These are phyloP conservation scores for Picus viridis DNA, from an alignment of 2,797 vertebrate species.

Conservation along the genomic window DNA sequence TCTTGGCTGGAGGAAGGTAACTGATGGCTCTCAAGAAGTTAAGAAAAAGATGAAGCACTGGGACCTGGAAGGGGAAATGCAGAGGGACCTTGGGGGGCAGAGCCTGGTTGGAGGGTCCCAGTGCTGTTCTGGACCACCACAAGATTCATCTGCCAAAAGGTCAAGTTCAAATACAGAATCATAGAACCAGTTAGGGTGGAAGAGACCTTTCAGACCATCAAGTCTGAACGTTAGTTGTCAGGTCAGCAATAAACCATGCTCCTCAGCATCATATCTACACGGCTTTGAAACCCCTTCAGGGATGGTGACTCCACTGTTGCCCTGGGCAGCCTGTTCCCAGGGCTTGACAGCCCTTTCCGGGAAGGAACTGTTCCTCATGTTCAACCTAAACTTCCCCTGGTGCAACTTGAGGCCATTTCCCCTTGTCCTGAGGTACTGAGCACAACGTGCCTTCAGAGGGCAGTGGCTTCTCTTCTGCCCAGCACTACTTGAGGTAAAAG, in stretches of 20 bases:
- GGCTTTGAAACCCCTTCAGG: no score
- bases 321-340: no score
- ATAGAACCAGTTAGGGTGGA: no score
- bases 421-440: not conserved
- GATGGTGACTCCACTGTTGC: no score
- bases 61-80: not conserved
- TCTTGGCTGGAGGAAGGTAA: not conserved
- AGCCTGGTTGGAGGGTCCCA: rapidly evolving
- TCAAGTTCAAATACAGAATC: not conserved
- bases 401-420: no score
- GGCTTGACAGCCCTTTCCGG: no score
- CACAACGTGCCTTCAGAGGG: not conserved
- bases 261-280: no score
- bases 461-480: not conserved
- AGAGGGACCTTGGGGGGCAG: rapidly evolving
- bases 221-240: no score
- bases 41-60: not conserved
- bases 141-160: not conserved
- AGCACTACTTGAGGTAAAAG: rapidly evolving
- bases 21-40: not conserved
- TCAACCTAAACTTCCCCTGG: no score
- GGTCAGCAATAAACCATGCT: no score
- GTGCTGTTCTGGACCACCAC: rapidly evolving
- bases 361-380: no score
- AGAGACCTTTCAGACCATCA: no score